Base-by-base conservation (phyloP, 1,140 invertebrate species). In the Gonioctena quinquepunctata region DNA sequence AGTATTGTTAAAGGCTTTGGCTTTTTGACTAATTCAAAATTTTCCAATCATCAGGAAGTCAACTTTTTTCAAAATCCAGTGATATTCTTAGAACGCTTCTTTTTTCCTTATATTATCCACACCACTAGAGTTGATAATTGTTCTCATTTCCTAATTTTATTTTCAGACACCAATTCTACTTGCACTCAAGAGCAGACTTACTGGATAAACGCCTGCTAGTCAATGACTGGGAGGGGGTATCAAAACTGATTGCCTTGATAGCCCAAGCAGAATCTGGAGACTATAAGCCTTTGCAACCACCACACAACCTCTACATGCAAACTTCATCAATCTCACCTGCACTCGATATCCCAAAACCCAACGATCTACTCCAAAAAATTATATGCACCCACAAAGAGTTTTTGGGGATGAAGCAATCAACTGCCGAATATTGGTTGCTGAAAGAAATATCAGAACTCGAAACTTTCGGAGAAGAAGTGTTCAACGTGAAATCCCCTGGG, bases 381-480 rank as follows among this genome's bases (percentile, higher is more conserved):
- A 87, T 90, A 25, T 85, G 87, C 25, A 86, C 90, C 69, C 90
- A 91, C 75, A 88, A 86, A 66, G 84, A 87, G 70, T 83, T 86
- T 48, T 86, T 87, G 82, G 86, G 86, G 2, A 87, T 88, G 85
- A 87, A 88, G 81, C 57, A 83, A 56, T 81, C 84, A 19, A 80
- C 88, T 5, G 93, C 93, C 2, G 91, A 94, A 78, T 95, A 95
- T 83, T 91, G 91, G 86, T 82, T 95, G 6, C 82, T 96, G 0
- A 91, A 94, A 77, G 91, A 93, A 81, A 91, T 93, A 27, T 91
- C 92, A 1, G 88, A 89, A 64, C 84, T 94, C 68, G 90, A 91
- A 70, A 89, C 89, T 19, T 96, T 94, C 82, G 94, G 94, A 0
- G 91, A 94, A 82, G 93, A 95, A 81, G 84, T 93, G 69, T 95